A percentile compares a stretch with the other conserved stretches of the same genome.
phyloP scores from a whole-genome alignment of 2,797 vertebrate genomes.

The Adrianichthys oophorus region DNA sequence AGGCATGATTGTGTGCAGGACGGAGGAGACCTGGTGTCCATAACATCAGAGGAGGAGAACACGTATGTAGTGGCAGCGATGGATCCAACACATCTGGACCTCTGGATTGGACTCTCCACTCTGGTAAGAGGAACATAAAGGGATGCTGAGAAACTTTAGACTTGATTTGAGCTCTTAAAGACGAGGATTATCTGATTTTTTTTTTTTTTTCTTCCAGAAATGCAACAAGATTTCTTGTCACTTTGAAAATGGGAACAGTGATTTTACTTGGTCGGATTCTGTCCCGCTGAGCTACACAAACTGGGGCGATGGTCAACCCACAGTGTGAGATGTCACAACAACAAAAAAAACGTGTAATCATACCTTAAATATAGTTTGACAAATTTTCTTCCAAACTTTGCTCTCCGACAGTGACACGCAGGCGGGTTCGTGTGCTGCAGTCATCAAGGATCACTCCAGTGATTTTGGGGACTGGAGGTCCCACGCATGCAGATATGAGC shows the following conservation, averaged over 20 bases:
- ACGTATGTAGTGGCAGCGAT: conserved; percentile 58
- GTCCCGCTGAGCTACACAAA: conserved; percentile 3
- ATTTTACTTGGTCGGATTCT: conserved; percentile 75
- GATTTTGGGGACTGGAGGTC: conserved; percentile 73
- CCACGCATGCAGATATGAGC: conserved; percentile 72
- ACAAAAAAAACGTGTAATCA: too few relatives aligned
- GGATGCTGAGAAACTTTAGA: background rate
- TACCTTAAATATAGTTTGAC: too few relatives aligned
- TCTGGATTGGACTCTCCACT: conserved; percentile 80
- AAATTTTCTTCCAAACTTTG: background rate
- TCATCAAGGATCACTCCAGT: conserved; percentile 62
- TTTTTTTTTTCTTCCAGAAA: conserved; percentile 63
- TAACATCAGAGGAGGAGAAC: conserved; percentile 63
- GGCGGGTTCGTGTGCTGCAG: conserved; percentile 63
- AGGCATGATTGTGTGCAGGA: conserved; percentile 72
- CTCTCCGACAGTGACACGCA: conserved; percentile 62
- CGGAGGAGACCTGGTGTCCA: conserved; percentile 78
- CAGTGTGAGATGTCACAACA: conserved; percentile 53
- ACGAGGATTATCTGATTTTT: background rate
- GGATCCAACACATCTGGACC: conserved; percentile 52
- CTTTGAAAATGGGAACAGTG: conserved; percentile 55
- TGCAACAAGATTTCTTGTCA: conserved; percentile 78
- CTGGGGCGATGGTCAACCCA: conserved; percentile 66
- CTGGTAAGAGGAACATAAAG: conserved; percentile 62
- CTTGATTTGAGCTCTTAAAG: too few relatives aligned